A percentile compares a stretch with the other conserved stretches of the same genome.
Evolutionary conservation across 2,113 vertebrate species (phyloP).

Genomic region (Cyphomyrus discorhynchus): DNA sequence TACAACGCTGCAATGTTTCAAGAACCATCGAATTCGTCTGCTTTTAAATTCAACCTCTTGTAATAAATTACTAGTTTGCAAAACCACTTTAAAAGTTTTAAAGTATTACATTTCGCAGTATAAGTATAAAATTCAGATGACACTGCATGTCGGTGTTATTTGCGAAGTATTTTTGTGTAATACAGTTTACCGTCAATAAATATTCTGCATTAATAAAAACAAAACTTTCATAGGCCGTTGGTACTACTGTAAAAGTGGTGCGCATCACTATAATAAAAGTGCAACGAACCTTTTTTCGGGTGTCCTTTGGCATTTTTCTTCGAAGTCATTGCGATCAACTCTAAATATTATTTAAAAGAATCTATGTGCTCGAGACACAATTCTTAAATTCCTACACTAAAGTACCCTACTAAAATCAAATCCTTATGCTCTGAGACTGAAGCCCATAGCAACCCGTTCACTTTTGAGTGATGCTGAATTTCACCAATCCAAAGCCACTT

Average conservation of each 20-base stretch:
- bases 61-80: background rate
- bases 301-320: conserved; percentile 37
- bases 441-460: conserved; percentile 25
- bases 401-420: conserved; percentile 30
- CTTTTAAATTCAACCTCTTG: background rate
- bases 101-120: background rate
- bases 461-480: conserved; percentile 30
- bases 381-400: conserved; percentile 15
- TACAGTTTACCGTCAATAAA: background rate
- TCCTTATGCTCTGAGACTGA: conserved; percentile 25
- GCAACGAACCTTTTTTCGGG: conserved; percentile 36
- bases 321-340: conserved; percentile 27
- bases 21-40: background rate
- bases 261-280: background rate
- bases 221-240: conserved; percentile 28
- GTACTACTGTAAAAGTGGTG: background rate
- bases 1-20: background rate
- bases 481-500: conserved; percentile 18
- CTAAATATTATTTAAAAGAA: background rate
- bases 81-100: background rate
- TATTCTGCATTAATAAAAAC: background rate
- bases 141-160: background rate
- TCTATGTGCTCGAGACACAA: background rate
- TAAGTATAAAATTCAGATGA: background rate
- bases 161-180: background rate